A percentile compares a stretch with the other conserved stretches of the same genome.
Evolutionary conservation across 2,797 vertebrate genomes (phyloP).

Genomic region (Hemitrygon akajei): DNA sequence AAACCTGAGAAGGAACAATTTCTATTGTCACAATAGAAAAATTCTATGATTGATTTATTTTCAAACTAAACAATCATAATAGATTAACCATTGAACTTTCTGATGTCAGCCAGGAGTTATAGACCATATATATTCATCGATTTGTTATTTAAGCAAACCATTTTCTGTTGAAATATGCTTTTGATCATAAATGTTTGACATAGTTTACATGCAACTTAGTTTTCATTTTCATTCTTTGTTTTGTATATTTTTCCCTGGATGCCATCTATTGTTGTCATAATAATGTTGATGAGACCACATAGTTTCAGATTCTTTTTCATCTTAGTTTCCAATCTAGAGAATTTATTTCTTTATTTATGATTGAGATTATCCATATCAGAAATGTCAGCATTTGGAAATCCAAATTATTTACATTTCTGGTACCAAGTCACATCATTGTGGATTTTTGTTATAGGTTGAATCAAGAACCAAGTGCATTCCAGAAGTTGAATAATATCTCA

Average conservation of each 20-base stretch:
- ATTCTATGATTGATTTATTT: neutral
- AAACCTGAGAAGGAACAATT: neutral
- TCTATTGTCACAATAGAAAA: neutral
- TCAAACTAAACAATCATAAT: neutral
- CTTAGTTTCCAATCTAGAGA: neutral
- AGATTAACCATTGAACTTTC: neutral
- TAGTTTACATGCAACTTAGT: neutral
- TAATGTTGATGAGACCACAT: neutral
- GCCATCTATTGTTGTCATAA: neutral
- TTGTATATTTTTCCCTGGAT: neutral
- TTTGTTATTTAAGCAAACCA: neutral
- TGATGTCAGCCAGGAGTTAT: neutral
- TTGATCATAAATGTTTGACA: neutral
- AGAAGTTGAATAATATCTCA: neutral
- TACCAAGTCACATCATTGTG: neutral
- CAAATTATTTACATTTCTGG: neutral
- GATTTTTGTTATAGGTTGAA: neutral
- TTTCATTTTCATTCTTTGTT: neutral
- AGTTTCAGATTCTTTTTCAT: neutral
- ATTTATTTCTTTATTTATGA: neutral
- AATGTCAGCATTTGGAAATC: neutral
- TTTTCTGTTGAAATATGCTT: neutral
- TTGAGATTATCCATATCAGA: neutral
- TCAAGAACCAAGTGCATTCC: neutral
- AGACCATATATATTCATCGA: neutral